Evolutionary conservation across 2,888 invertebrate genomes (phyloP).

Genomic region (Operophtera brumata): DNA sequence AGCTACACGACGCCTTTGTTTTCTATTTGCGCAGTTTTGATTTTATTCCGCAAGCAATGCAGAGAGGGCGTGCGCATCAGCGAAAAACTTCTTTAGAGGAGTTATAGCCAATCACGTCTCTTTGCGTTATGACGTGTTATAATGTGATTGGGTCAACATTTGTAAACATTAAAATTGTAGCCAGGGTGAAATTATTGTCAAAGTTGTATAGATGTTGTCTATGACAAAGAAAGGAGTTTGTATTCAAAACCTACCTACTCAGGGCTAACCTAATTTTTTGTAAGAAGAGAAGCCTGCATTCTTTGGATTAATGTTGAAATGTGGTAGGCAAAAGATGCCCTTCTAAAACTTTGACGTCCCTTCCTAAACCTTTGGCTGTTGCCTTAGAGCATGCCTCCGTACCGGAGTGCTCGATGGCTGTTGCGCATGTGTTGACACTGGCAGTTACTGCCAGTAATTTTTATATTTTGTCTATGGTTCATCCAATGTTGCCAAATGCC

Average conservation of each 20-base stretch:
- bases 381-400: too few species aligned
- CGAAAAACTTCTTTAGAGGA: constrained; percentile 34
- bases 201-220: neutral
- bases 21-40: constrained; percentile 48
- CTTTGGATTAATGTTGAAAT: too few species aligned
- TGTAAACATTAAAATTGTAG: constrained; percentile 9
- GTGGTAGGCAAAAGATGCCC: too few species aligned
- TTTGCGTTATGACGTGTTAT: neutral
- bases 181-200: constrained; percentile 8
- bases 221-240: neutral
- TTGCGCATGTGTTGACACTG: too few species aligned
- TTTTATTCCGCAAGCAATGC: constrained; percentile 38
- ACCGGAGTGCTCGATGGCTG: too few species aligned
- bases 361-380: too few species aligned
- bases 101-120: constrained; percentile 14
- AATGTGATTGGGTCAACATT: constrained; percentile 15
- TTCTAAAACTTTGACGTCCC: too few species aligned
- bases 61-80: constrained; percentile 42
- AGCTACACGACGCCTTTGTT: constrained; percentile 51
- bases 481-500: too few species aligned
- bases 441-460: too few species aligned
- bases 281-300: too few species aligned
- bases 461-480: too few species aligned
- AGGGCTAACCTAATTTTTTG: too few species aligned
- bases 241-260: neutral